Conservation (phyloP, 2,113 vertebrate species). For the Leucopsar rothschildi region DNA sequence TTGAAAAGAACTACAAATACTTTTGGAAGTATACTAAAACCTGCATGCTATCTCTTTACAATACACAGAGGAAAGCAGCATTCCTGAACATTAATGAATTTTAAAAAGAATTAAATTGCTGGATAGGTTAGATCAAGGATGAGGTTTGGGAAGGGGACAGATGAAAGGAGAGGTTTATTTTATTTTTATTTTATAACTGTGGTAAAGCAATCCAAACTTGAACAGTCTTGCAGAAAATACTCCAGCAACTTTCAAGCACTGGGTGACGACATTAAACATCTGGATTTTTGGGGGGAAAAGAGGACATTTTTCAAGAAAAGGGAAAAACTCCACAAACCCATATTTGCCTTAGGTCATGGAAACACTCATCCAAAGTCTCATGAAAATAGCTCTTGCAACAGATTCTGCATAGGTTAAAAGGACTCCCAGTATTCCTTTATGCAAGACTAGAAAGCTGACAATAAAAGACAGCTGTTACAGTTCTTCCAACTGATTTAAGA, state of each 20-base stretch:
- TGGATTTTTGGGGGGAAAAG: background rate
- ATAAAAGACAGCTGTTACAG: background rate
- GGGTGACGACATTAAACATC: background rate
- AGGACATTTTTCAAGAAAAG: background rate
- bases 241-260: background rate
- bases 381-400: background rate
- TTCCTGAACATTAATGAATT: background rate
- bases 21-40: background rate
- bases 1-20: background rate
- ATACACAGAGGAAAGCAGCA: background rate
- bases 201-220: background rate
- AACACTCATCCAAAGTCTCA: background rate
- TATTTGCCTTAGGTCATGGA: slow-evolving; percentile 45
- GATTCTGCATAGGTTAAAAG: background rate
- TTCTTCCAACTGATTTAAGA: background rate
- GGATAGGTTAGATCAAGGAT: background rate
- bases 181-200: background rate
- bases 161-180: background rate
- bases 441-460: background rate
- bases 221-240: background rate
- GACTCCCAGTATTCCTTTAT: background rate
- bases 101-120: background rate
- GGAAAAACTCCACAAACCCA: background rate
- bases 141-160: background rate
- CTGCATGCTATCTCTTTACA: background rate